phyloP scores from a whole-genome alignment of 2,888 invertebrate genomes.

The Sinodicranocentrus sp. region DNA sequence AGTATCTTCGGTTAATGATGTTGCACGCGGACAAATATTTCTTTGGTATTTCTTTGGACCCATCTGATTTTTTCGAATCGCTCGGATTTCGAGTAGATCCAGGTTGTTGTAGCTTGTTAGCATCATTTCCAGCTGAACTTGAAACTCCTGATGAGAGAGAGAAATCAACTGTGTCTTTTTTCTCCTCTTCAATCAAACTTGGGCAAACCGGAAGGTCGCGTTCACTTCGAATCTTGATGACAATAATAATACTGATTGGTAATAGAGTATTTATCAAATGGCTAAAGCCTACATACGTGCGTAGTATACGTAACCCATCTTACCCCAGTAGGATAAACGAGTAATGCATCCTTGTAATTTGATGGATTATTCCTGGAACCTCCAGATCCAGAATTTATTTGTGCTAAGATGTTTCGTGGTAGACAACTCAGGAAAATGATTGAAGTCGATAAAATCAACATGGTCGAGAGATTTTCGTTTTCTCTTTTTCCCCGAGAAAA shows the following conservation, averaged over 20 bases:
- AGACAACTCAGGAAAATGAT: neutral
- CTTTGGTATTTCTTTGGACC: neutral
- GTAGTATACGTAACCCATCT: neutral
- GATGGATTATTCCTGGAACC: conserved; percentile 27
- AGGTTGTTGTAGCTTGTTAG: conserved; percentile 49
- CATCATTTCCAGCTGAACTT: conserved; percentile 22
- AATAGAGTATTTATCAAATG: neutral
- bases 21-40: conserved; percentile 80
- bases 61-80: conserved; percentile 33
- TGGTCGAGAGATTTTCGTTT: neutral
- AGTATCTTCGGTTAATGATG: conserved; percentile 80
- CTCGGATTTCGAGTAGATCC: conserved; percentile 45
- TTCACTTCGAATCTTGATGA: conserved; percentile 83
- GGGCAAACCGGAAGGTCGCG: conserved; percentile 81
- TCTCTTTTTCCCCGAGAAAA: neutral
- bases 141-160: conserved; percentile 43
- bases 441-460: no score
- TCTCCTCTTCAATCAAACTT: conserved; percentile 71
- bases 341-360: conserved; percentile 65
- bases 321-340: conserved; percentile 71
- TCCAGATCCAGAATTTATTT: conserved; percentile 21
- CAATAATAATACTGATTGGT: neutral
- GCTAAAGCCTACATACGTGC: no score
- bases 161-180: conserved; percentile 5
- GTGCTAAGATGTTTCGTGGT: neutral